These are phyloP conservation scores for Eurystomus gularis DNA, from an alignment of 2,113 vertebrate species.

Conservation along the genomic window DNA sequence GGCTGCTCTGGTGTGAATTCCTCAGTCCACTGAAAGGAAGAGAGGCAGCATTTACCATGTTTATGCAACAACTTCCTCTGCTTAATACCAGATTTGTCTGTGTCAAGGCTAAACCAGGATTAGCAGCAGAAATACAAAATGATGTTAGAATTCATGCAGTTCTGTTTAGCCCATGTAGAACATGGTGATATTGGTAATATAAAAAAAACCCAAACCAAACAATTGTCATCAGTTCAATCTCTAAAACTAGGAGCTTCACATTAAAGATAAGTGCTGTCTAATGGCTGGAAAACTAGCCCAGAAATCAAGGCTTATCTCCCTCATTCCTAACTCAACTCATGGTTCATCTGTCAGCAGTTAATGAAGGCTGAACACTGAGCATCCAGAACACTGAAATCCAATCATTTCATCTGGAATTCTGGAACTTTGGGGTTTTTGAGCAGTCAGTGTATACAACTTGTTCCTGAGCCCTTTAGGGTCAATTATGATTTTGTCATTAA, in stretches of 20 bases:
- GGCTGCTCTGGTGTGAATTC: constrained; percentile 7
- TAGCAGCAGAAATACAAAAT: constrained; percentile 6
- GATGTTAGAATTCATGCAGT: not conserved
- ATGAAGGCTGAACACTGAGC: not conserved
- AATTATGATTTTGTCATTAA: not conserved
- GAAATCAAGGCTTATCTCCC: not conserved
- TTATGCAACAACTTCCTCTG: constrained; percentile 1
- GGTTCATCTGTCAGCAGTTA: not conserved
- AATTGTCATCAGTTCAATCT: not conserved
- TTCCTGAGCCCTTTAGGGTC: not conserved
- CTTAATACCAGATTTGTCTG: constrained; percentile 33
- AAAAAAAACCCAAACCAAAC: not conserved
- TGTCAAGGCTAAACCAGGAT: constrained; percentile 30
- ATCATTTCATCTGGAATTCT: not conserved
- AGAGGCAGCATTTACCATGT: not conserved
- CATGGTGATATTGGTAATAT: not conserved
- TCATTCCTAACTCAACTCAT: not conserved
- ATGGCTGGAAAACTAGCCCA: not conserved
- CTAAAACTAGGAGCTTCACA: not conserved
- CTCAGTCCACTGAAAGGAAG: not conserved
- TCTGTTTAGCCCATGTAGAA: not conserved
- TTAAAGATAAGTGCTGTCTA: not conserved
- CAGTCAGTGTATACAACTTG: rapidly evolving
- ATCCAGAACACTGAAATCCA: not conserved
- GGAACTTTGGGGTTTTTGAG: not conserved